Conservation (phyloP, 2,113 vertebrate genomes). For the Psephotus haematonotus region DNA sequence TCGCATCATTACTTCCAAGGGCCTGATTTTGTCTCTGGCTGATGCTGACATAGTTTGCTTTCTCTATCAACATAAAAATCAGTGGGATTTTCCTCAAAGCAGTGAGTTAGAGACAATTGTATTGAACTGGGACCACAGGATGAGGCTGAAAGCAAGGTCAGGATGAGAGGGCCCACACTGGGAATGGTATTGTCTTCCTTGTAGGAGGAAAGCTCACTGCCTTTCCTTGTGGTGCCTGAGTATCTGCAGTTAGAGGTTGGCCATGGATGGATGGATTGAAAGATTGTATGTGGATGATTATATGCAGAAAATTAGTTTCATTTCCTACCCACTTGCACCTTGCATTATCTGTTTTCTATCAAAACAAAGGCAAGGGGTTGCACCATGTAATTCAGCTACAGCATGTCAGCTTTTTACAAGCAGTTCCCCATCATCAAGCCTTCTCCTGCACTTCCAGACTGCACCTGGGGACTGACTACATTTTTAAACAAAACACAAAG, state of each 20-base stretch:
- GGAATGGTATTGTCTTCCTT: neutral
- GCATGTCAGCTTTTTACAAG: neutral
- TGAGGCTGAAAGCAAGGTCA: neutral
- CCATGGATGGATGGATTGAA: neutral
- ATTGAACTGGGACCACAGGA: neutral
- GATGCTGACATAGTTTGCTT: neutral
- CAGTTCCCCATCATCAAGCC: neutral
- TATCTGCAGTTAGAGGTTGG: neutral
- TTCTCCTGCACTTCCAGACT: neutral
- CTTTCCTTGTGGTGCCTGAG: neutral
- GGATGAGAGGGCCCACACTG: neutral
- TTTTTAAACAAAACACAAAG: neutral
- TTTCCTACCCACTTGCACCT: neutral
- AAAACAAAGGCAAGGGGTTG: neutral
- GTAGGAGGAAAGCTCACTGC: accelerated
- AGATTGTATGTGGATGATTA: neutral
- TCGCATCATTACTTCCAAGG: neutral
- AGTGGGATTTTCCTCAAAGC: neutral
- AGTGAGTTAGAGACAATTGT: neutral
- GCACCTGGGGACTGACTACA: neutral
- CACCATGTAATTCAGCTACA: neutral
- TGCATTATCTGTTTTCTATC: neutral
- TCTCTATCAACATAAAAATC: neutral
- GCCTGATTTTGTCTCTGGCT: neutral
- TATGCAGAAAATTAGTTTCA: neutral